phyloP scores from a whole-genome alignment of 2,797 vertebrate species.

The Prunella strophiata region DNA sequence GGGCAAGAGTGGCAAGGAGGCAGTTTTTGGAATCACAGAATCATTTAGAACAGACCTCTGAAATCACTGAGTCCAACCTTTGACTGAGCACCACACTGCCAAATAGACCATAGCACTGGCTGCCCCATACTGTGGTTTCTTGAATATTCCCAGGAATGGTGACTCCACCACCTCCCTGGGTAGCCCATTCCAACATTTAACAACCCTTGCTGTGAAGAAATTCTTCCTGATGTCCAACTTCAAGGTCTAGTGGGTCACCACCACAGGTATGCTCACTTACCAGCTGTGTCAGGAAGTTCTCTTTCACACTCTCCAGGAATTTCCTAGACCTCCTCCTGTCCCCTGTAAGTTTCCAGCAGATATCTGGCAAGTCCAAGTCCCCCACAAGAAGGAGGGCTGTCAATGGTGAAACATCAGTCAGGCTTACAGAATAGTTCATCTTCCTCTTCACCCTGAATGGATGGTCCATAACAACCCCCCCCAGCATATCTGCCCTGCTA shows the following conservation, averaged over 20 bases:
- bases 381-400: background rate
- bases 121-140: fast-evolving
- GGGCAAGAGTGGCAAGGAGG: background rate
- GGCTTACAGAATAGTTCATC: background rate
- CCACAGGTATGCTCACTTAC: background rate
- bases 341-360: background rate
- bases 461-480: no score
- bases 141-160: background rate
- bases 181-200: background rate
- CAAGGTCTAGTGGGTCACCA: background rate
- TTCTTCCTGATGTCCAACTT: background rate
- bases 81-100: background rate
- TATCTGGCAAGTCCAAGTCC: background rate
- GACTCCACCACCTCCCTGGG: background rate
- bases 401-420: background rate
- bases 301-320: background rate
- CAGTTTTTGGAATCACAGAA: background rate
- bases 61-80: background rate
- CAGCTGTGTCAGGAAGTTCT: background rate
- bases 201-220: background rate
- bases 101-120: background rate
- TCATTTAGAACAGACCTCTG: background rate
- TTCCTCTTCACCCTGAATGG: background rate
- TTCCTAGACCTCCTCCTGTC: background rate
- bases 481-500: background rate